These are phyloP conservation scores for Chaetodon trifascialis DNA, from an alignment of 2,113 vertebrate genomes.

Conservation along the genomic window DNA sequence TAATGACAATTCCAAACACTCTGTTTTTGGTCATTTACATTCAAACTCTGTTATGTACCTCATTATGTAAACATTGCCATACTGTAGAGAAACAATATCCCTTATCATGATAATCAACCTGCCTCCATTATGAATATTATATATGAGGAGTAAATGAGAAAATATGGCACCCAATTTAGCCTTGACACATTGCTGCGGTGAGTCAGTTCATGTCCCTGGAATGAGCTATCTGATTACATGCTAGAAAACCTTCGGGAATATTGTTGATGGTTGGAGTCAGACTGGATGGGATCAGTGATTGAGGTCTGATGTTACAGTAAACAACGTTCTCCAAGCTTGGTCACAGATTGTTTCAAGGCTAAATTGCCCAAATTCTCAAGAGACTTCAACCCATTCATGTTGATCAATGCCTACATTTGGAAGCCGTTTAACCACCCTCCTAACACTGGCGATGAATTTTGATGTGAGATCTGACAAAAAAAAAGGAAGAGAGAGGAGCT, in stretches of 20 bases:
- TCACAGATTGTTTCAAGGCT: conserved; percentile 44
- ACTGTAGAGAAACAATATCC: conserved; percentile 30
- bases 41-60: conserved; percentile 44
- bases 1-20: conserved; percentile 8
- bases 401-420: conserved; percentile 57
- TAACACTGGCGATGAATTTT: conserved; percentile 44
- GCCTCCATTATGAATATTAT: conserved; percentile 35
- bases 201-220: conserved; percentile 24
- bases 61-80: conserved; percentile 44
- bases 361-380: conserved; percentile 48
- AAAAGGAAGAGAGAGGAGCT: conserved; percentile 14
- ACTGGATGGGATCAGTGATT: conserved; percentile 19
- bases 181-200: conserved; percentile 11
- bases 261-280: conserved; percentile 1
- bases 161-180: conserved; percentile 39
- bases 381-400: conserved; percentile 53
- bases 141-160: conserved; percentile 38
- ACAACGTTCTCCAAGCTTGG: conserved; percentile 14
- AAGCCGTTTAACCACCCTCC: conserved; percentile 48
- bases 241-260: conserved; percentile 17
- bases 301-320: conserved; percentile 26
- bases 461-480: conserved; percentile 37
- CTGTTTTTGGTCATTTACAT: conserved; percentile 41
- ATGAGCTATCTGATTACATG: conserved; percentile 26
- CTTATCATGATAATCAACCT: conserved; percentile 49